Conservation (phyloP, 1,140 invertebrate species). For the Batillaria attramentaria region DNA sequence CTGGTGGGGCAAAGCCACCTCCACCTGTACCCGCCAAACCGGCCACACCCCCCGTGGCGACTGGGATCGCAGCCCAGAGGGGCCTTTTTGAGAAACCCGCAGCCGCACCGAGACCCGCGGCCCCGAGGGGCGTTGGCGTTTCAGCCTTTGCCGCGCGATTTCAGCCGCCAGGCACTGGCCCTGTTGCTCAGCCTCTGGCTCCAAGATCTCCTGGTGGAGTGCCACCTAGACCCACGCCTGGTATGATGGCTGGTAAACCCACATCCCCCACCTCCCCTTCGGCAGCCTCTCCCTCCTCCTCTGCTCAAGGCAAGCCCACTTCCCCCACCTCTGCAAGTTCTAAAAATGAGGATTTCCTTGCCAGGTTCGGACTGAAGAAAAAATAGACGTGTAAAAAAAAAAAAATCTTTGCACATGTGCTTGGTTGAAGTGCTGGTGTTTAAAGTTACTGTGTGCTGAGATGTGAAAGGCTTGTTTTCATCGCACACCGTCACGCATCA, state of each 20-base stretch:
- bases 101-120: not conserved
- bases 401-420: too few species aligned
- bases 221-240: not conserved
- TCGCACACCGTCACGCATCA: too few species aligned
- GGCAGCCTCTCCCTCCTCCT: not conserved
- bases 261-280: not conserved
- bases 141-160: conserved; percentile 30
- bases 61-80: conserved; percentile 16
- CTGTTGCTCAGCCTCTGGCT: not conserved
- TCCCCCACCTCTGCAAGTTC: not conserved
- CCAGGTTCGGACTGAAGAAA: conserved; percentile 22
- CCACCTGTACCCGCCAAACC: conserved; percentile 29
- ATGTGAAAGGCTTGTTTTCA: too few species aligned
- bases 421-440: not conserved
- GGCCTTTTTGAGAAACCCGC: conserved; percentile 38
- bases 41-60: not conserved
- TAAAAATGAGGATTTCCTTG: conserved; percentile 23
- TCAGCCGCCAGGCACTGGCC: conserved; percentile 31
- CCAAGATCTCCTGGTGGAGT: not conserved
- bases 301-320: not conserved
- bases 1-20: not conserved
- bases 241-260: not conserved
- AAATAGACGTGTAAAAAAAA: too few species aligned
- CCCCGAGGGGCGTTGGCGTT: conserved; percentile 17
- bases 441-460: too few species aligned